phyloP scores from a whole-genome alignment of 2,888 invertebrate species.

The Holacanthella duospinosa region DNA sequence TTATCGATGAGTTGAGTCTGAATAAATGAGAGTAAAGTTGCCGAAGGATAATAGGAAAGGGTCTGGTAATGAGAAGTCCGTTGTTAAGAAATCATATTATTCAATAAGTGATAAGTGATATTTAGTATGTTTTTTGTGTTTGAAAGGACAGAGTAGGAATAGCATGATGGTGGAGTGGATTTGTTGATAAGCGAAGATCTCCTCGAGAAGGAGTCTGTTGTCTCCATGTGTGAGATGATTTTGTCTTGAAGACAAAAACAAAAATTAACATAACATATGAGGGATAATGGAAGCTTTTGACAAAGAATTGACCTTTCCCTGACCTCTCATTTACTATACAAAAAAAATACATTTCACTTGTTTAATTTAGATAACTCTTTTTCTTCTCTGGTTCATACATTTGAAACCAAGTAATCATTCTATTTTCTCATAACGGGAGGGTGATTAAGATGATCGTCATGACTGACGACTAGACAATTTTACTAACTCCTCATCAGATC shows the following conservation, averaged over 20 bases:
- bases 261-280: constrained; percentile 11
- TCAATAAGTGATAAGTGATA: no score
- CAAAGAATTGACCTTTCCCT: constrained; percentile 14
- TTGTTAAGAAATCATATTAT: no score
- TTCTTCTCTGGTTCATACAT: neutral
- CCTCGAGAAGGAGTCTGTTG: no score
- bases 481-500: neutral
- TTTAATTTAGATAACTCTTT: neutral
- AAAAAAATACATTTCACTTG: neutral
- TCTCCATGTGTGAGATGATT: constrained; percentile 11
- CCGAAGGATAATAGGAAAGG: no score
- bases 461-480: constrained; percentile 1
- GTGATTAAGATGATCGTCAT: neutral
- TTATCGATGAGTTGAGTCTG: no score
- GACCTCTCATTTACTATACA: constrained; percentile 14
- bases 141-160: no score
- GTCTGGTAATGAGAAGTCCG: no score
- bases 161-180: no score
- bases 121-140: no score
- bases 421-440: no score
- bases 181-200: no score
- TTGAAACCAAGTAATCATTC: neutral
- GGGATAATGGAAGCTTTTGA: constrained; percentile 5
- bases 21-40: no score
- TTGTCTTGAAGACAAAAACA: constrained; percentile 19